Evolutionary conservation across 2,797 vertebrate species (phyloP).

Genomic region (Triplophysa bombifrons): DNA sequence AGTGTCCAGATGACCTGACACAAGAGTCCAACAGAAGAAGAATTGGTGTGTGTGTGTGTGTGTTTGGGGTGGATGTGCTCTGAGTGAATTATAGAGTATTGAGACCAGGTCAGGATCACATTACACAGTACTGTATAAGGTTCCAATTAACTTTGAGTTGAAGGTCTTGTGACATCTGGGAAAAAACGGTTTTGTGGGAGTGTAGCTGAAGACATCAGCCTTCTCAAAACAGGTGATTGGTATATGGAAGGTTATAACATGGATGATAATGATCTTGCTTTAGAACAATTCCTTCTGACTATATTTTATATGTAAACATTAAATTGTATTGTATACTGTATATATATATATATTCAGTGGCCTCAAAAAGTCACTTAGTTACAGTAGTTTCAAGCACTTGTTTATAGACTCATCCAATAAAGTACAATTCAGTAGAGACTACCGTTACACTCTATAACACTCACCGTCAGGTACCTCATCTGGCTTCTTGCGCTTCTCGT

Average conservation of each 20-base stretch:
- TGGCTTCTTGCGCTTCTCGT: constrained; percentile 98
- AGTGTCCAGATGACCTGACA: constrained; percentile 66
- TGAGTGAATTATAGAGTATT: constrained; percentile 72
- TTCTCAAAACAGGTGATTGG: not conserved
- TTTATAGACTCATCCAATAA: not conserved
- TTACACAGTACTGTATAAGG: constrained; percentile 46
- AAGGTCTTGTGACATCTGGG: constrained; percentile 17
- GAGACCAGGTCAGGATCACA: constrained; percentile 55
- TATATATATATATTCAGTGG: no score
- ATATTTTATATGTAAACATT: no score
- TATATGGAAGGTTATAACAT: not conserved
- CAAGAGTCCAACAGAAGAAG: constrained; percentile 60
- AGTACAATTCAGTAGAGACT: not conserved
- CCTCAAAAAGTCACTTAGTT: no score
- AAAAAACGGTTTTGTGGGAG: constrained; percentile 5
- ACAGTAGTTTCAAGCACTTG: no score
- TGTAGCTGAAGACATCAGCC: not conserved
- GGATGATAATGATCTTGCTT: no score
- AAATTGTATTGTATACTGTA: no score
- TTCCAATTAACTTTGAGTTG: constrained; percentile 24
- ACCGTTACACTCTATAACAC: constrained; percentile 53
- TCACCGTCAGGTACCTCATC: constrained; percentile 97
- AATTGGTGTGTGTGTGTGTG: constrained; percentile 46
- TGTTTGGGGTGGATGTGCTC: constrained; percentile 56
- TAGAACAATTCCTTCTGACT: no score